These are phyloP conservation scores for Belgica antarctica DNA, from an alignment of 2,888 invertebrate genomes.

Conservation along the genomic window DNA sequence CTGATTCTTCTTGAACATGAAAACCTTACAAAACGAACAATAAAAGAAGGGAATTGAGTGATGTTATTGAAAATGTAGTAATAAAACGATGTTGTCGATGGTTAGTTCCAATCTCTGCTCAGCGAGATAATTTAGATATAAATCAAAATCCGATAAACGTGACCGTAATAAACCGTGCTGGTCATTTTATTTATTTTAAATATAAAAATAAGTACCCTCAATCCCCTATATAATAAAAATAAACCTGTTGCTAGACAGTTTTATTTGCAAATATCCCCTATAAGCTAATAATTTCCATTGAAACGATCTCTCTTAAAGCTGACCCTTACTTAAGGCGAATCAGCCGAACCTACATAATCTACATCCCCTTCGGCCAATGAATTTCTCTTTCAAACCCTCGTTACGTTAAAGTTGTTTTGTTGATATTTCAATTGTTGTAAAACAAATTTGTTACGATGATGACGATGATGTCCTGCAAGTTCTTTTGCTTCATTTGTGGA, in stretches of 20 bases:
- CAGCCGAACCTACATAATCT: not conserved
- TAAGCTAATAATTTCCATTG: not conserved
- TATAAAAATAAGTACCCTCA: not conserved
- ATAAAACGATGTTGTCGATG: not conserved
- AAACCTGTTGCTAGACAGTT: constrained; percentile 7
- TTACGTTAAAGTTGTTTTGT: not conserved
- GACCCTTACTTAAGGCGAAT: constrained; percentile 1
- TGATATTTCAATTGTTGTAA: no score
- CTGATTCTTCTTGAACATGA: not conserved
- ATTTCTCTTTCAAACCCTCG: constrained; percentile 4
- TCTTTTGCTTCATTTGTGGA: no score
- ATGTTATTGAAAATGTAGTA: not conserved
- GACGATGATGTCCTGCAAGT: no score
- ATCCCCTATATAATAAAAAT: not conserved
- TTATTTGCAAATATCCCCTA: not conserved
- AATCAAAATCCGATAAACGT: not conserved
- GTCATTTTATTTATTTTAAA: not conserved
- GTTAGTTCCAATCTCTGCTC: not conserved
- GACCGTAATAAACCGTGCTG: not conserved
- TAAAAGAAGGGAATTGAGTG: not conserved
- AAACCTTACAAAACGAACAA: not conserved
- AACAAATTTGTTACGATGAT: not conserved
- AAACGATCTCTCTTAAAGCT: not conserved
- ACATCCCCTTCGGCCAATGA: not conserved
- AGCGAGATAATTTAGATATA: not conserved